A percentile compares a stretch with the other conserved stretches of the same genome.
Evolutionary conservation across 2,888 invertebrate genomes (phyloP).

Genomic region (Mamestra brassicae): DNA sequence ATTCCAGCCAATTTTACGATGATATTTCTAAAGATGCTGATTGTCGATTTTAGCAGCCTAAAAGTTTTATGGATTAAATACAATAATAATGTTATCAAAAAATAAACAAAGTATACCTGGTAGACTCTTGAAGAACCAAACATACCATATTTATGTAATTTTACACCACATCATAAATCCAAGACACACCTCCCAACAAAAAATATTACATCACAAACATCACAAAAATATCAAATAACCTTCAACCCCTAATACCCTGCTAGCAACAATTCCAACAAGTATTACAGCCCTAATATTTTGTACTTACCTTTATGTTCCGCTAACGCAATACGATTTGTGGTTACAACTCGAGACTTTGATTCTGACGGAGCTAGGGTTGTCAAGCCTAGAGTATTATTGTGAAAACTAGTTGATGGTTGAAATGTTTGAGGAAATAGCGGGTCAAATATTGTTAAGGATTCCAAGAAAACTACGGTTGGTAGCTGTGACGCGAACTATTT

Average conservation of each 20-base stretch:
- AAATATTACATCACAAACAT: not conserved
- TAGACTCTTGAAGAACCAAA: too few species aligned
- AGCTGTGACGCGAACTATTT: not conserved
- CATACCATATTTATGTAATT: too few species aligned
- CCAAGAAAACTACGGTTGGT: not conserved
- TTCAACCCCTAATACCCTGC: constrained; percentile 20
- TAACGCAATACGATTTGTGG: constrained; percentile 62
- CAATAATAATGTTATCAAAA: too few species aligned
- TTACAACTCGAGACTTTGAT: constrained; percentile 50
- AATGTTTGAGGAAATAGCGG: not conserved
- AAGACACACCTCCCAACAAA: not conserved
- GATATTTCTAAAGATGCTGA: too few species aligned
- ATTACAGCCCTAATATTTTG: constrained; percentile 53
- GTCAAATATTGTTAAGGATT: not conserved
- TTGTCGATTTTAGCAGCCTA: too few species aligned
- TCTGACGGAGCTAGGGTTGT: constrained; percentile 51
- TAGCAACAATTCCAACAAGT: constrained; percentile 40
- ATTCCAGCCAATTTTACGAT: too few species aligned
- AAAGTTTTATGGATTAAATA: too few species aligned
- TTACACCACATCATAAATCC: not conserved
- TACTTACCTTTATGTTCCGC: constrained; percentile 47
- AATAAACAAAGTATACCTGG: too few species aligned
- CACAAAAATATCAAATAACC: constrained; percentile 32
- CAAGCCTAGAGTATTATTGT: not conserved
- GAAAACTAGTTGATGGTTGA: not conserved